phyloP scores from a whole-genome alignment of 2,888 invertebrate species.

The Diadegma fenestrale region DNA sequence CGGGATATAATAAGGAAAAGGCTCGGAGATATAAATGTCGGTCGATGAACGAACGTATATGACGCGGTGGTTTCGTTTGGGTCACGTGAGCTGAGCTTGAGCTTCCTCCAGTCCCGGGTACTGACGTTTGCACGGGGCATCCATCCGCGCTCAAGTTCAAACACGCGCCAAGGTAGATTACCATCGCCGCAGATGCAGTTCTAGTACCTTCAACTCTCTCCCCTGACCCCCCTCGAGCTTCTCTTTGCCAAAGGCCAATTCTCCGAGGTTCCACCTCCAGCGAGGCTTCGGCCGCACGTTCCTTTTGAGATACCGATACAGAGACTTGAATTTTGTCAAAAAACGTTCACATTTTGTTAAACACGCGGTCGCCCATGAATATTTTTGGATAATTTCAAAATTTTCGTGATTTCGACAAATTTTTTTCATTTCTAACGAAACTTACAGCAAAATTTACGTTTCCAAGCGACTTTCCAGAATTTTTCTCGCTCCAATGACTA shows the following conservation, averaged over 20 bases:
- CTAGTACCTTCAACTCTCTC: constrained; percentile 48
- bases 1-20: not conserved
- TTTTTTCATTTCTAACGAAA: too few species aligned
- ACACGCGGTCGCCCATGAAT: too few species aligned
- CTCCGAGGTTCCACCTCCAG: constrained; percentile 19
- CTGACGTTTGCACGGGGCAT: constrained; percentile 38
- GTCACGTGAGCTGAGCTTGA: constrained; percentile 54
- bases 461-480: too few species aligned
- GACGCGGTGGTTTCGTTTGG: constrained; percentile 26
- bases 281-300: constrained; percentile 42
- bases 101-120: constrained; percentile 33
- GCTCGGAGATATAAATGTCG: constrained; percentile 6
- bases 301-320: constrained; percentile 49
- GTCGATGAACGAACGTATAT: constrained; percentile 43
- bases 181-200: constrained; percentile 63
- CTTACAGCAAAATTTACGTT: too few species aligned
- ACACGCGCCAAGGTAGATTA: constrained; percentile 66
- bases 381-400: too few species aligned
- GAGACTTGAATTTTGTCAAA: too few species aligned
- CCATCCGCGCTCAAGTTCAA: constrained; percentile 65
- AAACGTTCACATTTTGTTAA: too few species aligned
- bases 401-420: too few species aligned
- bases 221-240: not conserved
- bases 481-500: too few species aligned
- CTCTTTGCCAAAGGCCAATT: constrained; percentile 36